These are phyloP conservation scores for Sciurus carolinensis DNA, from an alignment of 2,797 vertebrate genomes.

Conservation along the genomic window DNA sequence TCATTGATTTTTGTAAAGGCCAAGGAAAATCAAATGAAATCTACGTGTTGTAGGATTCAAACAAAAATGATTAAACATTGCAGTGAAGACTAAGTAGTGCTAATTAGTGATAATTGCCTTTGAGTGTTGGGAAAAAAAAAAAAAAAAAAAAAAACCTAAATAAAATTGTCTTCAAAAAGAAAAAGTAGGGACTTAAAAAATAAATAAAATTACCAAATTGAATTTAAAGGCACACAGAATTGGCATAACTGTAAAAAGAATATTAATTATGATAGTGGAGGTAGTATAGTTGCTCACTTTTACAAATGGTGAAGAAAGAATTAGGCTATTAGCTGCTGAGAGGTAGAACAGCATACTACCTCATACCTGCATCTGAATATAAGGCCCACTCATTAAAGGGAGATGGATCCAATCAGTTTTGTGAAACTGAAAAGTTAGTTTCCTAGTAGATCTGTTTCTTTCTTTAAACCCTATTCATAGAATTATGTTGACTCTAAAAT, in stretches of 20 bases:
- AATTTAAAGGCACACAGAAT: not conserved
- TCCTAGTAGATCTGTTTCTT: not conserved
- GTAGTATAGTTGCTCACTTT: not conserved
- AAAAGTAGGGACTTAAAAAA: not conserved
- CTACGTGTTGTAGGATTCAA: slow-evolving; percentile 4
- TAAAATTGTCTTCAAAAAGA: slow-evolving; percentile 46
- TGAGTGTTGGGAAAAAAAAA: not conserved
- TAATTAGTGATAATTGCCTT: slow-evolving; percentile 65
- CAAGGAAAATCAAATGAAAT: slow-evolving; percentile 70
- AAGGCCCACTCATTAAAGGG: not conserved
- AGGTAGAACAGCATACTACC: not conserved
- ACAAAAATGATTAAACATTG: slow-evolving; percentile 51
- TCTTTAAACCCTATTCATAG: not conserved
- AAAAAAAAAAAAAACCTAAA: not conserved
- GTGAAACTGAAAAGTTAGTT: not conserved
- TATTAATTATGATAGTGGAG: not conserved
- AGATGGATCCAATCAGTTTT: not conserved
- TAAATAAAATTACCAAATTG: not conserved
- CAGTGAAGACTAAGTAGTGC: not conserved
- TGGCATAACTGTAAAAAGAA: not conserved
- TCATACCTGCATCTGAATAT: not conserved
- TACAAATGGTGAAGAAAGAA: not conserved
- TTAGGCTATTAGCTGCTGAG: not conserved
- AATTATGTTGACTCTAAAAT: slow-evolving; percentile 3
- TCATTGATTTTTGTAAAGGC: slow-evolving; percentile 68